Evolutionary conservation across 1,140 invertebrate species (phyloP), one percentile per base, ranked within the genome.

Genomic region (Listronotus oregonensis): DNA sequence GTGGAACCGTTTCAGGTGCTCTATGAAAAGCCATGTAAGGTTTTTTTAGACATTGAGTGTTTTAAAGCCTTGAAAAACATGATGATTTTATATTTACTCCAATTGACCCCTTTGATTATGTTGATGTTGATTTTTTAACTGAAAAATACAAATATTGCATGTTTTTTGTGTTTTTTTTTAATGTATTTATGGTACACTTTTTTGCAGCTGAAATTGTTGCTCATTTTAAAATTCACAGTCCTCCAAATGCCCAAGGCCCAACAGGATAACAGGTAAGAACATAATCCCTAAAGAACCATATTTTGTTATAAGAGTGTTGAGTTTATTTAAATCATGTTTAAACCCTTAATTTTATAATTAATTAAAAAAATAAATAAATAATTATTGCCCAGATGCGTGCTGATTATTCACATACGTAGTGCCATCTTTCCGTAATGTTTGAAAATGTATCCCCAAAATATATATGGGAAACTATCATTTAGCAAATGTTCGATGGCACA

Each of bases 211-310:
- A 99, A 84, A 86, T 90, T 77, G 96, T 98, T 64, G 97, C 96
- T 49, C 97, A 99, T 80, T 99, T 97, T 79, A 99, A n/a, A 99
- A 83, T 97, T 96, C 74, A 99, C 97, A 64, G 95, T 96, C 50
- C 83, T 99, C 52, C 82, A 99, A 63, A 94, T 99, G 89, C 96
- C 97, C 9, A 95, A 92, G 96, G 58, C 91, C 96, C 34, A 91
- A 97, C 75, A 93, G 93, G 82, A 97, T 99, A 66, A 98, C 97
- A 44, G 96, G 96, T 55, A 31, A 32, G 21, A 27, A 27, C 1
- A n/a, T n/a, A n/a, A n/a, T n/a, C n/a, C n/a, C n/a, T n/a, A n/a
- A n/a, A n/a, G n/a, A n/a, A n/a, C n/a, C n/a, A n/a, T n/a, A n/a
- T n/a, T n/a, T n/a, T n/a, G n/a, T n/a, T n/a, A n/a, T n/a, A n/a